Conservation (phyloP, 2,888 invertebrate genomes). For the Noctua pronuba region DNA sequence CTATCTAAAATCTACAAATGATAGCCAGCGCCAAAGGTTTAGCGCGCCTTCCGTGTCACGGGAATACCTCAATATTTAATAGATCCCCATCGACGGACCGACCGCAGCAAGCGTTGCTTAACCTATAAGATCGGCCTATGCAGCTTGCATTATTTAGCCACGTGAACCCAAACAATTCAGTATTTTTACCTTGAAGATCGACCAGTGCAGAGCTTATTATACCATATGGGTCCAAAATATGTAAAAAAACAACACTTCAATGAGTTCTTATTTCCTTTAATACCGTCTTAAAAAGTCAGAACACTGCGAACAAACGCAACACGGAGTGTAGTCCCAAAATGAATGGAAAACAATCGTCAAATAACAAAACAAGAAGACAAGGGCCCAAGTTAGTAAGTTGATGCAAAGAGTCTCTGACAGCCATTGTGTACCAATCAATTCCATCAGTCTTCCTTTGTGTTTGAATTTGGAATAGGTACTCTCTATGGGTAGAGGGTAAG, state of each 20-base stretch:
- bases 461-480: slow-evolving; percentile 22
- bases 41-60: neutral
- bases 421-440: slow-evolving; percentile 55
- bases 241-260: neutral
- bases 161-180: neutral
- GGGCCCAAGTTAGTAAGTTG: slow-evolving; percentile 21
- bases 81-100: neutral
- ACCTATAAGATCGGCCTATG: neutral
- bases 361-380: slow-evolving; percentile 14
- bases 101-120: neutral
- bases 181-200: too few species aligned
- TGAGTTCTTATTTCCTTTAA: neutral
- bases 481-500: neutral
- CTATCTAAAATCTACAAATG: neutral
- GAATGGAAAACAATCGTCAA: slow-evolving; percentile 30
- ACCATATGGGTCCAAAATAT: too few species aligned
- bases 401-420: slow-evolving; percentile 32
- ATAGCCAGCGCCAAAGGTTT: neutral
- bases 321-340: neutral
- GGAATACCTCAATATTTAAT: neutral
- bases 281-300: neutral
- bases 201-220: too few species aligned
- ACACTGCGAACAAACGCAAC: neutral
- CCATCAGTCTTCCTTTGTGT: slow-evolving; percentile 40
- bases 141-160: neutral